phyloP scores from a whole-genome alignment of 2,797 vertebrate species.

The Myiothlypis coronata region DNA sequence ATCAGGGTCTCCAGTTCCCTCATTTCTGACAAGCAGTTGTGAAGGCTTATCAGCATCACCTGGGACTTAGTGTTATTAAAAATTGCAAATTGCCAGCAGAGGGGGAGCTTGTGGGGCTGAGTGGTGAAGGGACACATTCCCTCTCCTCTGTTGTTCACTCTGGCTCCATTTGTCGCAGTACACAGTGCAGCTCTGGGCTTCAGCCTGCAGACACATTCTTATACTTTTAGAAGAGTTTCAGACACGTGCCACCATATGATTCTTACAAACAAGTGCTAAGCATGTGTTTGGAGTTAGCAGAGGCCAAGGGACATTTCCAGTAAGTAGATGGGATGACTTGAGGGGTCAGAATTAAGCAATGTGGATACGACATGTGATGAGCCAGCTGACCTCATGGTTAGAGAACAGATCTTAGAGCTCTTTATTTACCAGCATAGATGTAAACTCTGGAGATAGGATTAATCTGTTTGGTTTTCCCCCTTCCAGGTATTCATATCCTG shows the following conservation, averaged over 20 bases:
- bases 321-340: background rate
- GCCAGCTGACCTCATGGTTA: background rate
- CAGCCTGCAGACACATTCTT: background rate
- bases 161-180: background rate
- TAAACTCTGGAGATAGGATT: background rate
- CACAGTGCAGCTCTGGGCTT: background rate
- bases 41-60: background rate
- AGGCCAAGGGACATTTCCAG: background rate
- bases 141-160: background rate
- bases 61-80: background rate
- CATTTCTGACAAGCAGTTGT: background rate
- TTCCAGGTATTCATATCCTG: background rate
- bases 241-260: fast-evolving
- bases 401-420: background rate
- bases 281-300: background rate
- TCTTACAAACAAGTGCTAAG: background rate
- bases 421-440: background rate
- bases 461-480: background rate
- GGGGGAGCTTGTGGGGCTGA: background rate
- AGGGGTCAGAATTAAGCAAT: background rate
- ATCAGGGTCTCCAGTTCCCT: background rate
- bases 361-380: background rate
- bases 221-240: background rate
- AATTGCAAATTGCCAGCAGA: background rate
- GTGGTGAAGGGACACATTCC: background rate